Evolutionary conservation across 2,797 vertebrate species (phyloP), one percentile per base, ranked within the genome.

Genomic region (Babyrousa celebensis): DNA sequence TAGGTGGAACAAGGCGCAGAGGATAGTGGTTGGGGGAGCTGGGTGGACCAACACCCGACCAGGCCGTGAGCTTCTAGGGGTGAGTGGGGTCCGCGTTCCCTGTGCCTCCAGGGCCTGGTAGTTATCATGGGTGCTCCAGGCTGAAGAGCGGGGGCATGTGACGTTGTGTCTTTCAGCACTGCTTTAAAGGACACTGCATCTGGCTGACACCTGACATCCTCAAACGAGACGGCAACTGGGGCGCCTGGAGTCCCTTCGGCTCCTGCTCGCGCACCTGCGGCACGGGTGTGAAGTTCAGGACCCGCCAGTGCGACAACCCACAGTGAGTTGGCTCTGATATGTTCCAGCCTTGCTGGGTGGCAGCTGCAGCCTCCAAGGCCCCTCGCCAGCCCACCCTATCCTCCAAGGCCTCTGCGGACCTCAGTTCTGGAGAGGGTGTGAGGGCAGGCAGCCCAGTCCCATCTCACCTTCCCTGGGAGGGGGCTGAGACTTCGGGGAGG

Each of bases 111-210:
- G 54, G 18, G 40, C 52, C 16, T 1, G 56, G 54, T 12, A 27
- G n/a, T 7, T 1, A 12, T 80, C 67, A 6, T 0, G 4, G 40
- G 68, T 15, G 9, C 43, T 8, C 52, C 16, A 16, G 32, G 23
- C 54, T 83, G 71, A 9, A 48, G 56, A 8, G 36, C 1, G 16
- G 12, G 10, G 11, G 10, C 48, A 3, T 32, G 8, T n/a, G 27
- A 36, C 80, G 95, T 92, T 98, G 71, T 98, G 60, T 96, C 97
- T 98, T 98, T 65, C 98, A 99, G 99, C 99, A 99, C 95, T 99
- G 99, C 98, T 99, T 99, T 97, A 99, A 99, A 99, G 99, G 99
- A 88, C 99, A 99, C 98, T 99, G 99, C 98, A 99, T 99, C 98
- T 99, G 99, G 99, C 98, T 99, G 92, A 99, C 99, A 6, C 99